Conservation (phyloP, 1,140 invertebrate genomes). For the Drosophila navojoa region DNA sequence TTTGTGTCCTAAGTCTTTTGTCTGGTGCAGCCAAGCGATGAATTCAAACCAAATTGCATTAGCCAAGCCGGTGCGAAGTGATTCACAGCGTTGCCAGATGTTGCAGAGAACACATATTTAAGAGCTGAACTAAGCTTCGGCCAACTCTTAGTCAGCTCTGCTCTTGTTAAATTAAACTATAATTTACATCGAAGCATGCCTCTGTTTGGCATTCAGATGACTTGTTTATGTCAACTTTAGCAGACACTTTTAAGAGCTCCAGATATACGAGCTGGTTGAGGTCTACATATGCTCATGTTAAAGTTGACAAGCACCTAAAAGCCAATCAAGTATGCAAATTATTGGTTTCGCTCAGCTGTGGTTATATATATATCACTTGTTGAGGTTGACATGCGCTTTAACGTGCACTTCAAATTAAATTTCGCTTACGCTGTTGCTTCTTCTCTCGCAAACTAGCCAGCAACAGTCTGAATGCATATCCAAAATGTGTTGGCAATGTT, state of each 20-base stretch:
- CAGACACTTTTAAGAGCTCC: not conserved
- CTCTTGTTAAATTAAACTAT: too few relatives aligned
- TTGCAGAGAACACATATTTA: too few relatives aligned
- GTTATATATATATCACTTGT: too few relatives aligned
- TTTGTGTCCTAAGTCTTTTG: constrained; percentile 54
- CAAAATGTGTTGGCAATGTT: not conserved
- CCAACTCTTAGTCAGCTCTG: not conserved
- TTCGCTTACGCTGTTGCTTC: too few relatives aligned
- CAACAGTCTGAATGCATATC: too few relatives aligned
- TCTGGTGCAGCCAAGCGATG: constrained; percentile 9
- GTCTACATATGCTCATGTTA: not conserved
- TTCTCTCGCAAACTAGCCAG: not conserved
- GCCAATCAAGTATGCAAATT: too few relatives aligned
- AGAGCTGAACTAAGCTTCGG: not conserved
- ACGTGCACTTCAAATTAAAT: too few relatives aligned
- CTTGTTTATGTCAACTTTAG: not conserved
- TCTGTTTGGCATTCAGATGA: not conserved
- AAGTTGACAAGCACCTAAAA: not conserved
- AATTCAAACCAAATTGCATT: not conserved
- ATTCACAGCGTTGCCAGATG: constrained; percentile 9
- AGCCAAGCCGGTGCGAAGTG: not conserved
- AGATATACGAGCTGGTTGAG: too few relatives aligned
- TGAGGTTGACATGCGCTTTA: not conserved
- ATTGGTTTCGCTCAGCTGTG: too few relatives aligned
- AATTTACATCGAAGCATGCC: too few relatives aligned